Percentiles rank a stretch among this genome's conserved stretches.
Conservation (phyloP, 2,888 invertebrate species). For the Stenodema calcarata region DNA sequence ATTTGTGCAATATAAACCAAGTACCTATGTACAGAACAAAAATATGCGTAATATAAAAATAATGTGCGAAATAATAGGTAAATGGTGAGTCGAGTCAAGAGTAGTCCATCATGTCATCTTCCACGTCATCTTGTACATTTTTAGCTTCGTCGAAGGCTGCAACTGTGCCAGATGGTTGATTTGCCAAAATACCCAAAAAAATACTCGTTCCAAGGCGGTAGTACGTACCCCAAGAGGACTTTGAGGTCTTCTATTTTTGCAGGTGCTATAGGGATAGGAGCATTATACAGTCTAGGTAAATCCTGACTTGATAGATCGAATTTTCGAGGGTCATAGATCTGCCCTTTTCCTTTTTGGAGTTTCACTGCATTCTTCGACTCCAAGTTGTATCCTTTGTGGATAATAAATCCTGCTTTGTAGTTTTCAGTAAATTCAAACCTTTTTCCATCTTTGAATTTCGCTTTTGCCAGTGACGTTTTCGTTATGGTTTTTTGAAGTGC, state of each 20-base stretch:
- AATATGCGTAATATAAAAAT: background rate
- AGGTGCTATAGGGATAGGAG: background rate
- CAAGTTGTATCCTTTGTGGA: background rate
- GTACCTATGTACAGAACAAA: background rate
- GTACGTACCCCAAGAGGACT: too few relatives aligned
- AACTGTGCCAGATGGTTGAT: background rate
- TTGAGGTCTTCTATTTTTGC: too few relatives aligned
- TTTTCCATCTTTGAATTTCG: too few relatives aligned
- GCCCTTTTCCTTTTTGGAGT: constrained; percentile 1
- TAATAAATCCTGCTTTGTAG: background rate
- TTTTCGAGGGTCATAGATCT: too few relatives aligned
- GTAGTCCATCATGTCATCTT: background rate
- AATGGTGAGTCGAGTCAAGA: too few relatives aligned
- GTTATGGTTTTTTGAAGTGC: background rate
- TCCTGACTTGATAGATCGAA: too few relatives aligned
- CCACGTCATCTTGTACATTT: too few relatives aligned
- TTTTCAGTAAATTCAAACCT: too few relatives aligned
- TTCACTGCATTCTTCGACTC: background rate
- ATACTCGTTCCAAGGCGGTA: background rate
- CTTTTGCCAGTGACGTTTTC: too few relatives aligned
- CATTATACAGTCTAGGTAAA: too few relatives aligned
- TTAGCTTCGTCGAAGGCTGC: background rate
- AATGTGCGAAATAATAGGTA: background rate
- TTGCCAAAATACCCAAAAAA: background rate
- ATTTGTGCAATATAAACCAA: background rate